phyloP scores from a whole-genome alignment of 2,113 vertebrate genomes.

The Ramphastos sulfuratus region DNA sequence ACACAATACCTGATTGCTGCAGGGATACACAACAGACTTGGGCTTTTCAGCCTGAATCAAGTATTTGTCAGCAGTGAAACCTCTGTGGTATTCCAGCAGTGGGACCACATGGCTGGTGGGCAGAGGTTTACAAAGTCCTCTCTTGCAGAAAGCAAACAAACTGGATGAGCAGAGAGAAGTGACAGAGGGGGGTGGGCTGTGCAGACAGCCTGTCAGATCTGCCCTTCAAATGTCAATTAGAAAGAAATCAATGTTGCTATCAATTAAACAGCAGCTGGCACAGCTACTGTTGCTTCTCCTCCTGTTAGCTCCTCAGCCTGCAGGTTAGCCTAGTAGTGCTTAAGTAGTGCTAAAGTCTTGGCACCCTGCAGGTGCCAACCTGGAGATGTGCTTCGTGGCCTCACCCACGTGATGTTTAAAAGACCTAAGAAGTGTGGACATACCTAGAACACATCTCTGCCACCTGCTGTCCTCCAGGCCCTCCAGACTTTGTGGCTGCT shows the following conservation, averaged over 20 bases:
- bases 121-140: background rate
- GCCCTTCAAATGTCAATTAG: background rate
- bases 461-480: background rate
- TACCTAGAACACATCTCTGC: background rate
- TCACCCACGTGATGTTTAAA: background rate
- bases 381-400: too few relatives aligned
- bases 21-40: rapidly evolving
- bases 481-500: background rate
- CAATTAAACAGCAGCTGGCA: background rate
- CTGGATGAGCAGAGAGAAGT: background rate
- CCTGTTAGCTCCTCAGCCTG: too few relatives aligned
- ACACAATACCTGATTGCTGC: background rate
- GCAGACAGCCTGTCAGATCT: background rate
- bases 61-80: background rate
- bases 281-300: background rate
- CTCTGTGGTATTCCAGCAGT: background rate
- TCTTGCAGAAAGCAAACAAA: background rate
- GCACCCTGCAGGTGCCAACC: too few relatives aligned
- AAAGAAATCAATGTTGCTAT: background rate
- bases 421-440: rapidly evolving
- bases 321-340: too few relatives aligned
- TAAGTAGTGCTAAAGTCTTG: too few relatives aligned
- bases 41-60: background rate
- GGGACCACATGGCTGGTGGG: background rate
- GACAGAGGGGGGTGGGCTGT: background rate